A percentile compares a stretch with the other conserved stretches of the same genome.
Conservation (phyloP, 35 echinoderm and acorn worm species). For the Strongylocentrotus purpuratus region DNA sequence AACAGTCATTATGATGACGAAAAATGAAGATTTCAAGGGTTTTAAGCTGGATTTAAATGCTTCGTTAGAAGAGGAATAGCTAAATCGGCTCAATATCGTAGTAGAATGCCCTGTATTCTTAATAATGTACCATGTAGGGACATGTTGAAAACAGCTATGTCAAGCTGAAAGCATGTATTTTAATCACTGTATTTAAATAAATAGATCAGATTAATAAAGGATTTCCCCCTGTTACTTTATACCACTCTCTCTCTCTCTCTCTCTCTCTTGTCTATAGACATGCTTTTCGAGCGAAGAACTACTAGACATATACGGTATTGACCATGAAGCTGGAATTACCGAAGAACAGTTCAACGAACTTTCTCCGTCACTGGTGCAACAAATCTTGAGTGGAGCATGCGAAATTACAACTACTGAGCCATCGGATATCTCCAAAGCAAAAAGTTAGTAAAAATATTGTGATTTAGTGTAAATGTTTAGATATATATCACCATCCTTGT, state of each 20-base stretch:
- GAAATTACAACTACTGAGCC: too few relatives aligned
- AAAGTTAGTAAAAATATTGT: not conserved
- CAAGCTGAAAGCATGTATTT: too few relatives aligned
- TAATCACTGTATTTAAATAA: too few relatives aligned
- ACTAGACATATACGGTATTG: constrained; percentile 66
- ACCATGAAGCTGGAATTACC: constrained; percentile 73
- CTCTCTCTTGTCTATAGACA: not conserved
- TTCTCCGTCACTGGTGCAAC: constrained; percentile 76
- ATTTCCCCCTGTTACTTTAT: not conserved
- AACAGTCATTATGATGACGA: too few relatives aligned
- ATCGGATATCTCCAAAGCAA: not conserved
- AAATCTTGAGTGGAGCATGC: constrained; percentile 61
- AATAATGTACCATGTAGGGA: too few relatives aligned
- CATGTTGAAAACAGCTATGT: too few relatives aligned
- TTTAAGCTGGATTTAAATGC: too few relatives aligned
- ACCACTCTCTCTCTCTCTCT: not conserved
- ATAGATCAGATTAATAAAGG: too few relatives aligned
- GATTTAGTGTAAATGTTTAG: constrained; percentile 59
- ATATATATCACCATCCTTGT: constrained; percentile 74
- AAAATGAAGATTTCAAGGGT: too few relatives aligned
- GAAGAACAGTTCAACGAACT: constrained; percentile 55
- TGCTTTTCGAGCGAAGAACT: constrained; percentile 67
- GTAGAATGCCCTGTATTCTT: too few relatives aligned
- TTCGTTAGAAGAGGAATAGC: too few relatives aligned
- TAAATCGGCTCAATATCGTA: too few relatives aligned